Conservation (phyloP, 2,888 invertebrate species). For the Cartodere bifasciata region DNA sequence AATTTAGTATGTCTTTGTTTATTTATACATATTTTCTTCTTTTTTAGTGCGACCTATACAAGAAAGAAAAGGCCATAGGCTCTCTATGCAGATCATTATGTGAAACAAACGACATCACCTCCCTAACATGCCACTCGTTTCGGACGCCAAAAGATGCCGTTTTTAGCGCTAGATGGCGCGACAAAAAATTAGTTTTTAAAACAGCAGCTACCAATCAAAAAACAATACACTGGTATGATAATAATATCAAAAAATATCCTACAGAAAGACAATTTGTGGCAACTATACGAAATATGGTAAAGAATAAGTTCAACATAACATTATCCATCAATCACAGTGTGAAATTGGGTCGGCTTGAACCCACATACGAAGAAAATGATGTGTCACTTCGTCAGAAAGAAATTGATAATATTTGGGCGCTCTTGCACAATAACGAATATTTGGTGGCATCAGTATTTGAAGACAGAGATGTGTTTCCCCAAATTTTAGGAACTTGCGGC, state of each 20-base stretch:
- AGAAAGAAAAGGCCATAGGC: conserved; percentile 42
- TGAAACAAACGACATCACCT: conserved; percentile 38
- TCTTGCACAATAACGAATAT: conserved; percentile 56
- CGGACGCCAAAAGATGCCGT: conserved; percentile 48
- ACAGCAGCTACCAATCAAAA: conserved; percentile 35
- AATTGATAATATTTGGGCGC: conserved; percentile 49
- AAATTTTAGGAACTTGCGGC: conserved; percentile 53
- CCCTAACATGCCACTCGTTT: conserved; percentile 47
- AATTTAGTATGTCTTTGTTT: conserved; percentile 14
- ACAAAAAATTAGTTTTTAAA: conserved; percentile 47
- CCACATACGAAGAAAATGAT: conserved; percentile 36
- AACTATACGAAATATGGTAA: conserved; percentile 40
- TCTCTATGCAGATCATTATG: conserved; percentile 52
- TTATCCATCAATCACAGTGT: conserved; percentile 38
- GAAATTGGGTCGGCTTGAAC: conserved; percentile 37
- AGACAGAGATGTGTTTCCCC: conserved; percentile 49
- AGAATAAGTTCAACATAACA: conserved; percentile 41
- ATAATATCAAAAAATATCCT: conserved; percentile 37
- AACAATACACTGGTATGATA: conserved; percentile 36
- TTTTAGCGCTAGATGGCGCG: conserved; percentile 46
- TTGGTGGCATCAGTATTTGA: conserved; percentile 45
- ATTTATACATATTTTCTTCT: conserved; percentile 16
- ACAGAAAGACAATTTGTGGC: conserved; percentile 40
- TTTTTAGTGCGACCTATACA: conserved; percentile 45
- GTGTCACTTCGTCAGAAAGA: conserved; percentile 40